A percentile compares a stretch with the other conserved stretches of the same genome.
phyloP scores from a whole-genome alignment of 2,797 vertebrate species.

The Linurgus olivaceus region DNA sequence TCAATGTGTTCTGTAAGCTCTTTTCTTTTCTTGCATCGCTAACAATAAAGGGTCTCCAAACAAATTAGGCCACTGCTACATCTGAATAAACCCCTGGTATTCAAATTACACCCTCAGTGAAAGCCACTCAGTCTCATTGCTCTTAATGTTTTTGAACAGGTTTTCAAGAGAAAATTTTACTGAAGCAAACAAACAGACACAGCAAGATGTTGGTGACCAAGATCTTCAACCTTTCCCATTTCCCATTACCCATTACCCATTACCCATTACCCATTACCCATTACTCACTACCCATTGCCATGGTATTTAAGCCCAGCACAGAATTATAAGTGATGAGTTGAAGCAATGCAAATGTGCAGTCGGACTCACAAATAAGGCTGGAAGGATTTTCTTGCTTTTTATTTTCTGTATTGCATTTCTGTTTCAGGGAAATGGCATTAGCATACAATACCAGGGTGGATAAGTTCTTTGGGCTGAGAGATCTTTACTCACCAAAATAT shows the following conservation, averaged over 20 bases:
- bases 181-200: not conserved
- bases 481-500: not conserved
- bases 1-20: not conserved
- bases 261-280: not conserved
- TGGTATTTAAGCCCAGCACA: not conserved
- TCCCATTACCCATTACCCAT: not conserved
- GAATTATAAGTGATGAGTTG: not conserved
- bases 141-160: slow-evolving; percentile 20
- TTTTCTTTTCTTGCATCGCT: not conserved
- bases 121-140: not conserved
- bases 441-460: not conserved
- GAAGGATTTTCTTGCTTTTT: not conserved
- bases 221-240: not conserved
- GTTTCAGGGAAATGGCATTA: not conserved
- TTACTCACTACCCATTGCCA: not conserved
- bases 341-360: not conserved
- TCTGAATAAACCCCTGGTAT: slow-evolving; percentile 46
- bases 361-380: not conserved
- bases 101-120: not conserved
- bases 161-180: slow-evolving; percentile 13
- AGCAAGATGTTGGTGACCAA: not conserved
- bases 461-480: not conserved
- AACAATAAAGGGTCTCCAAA: slow-evolving; percentile 13
- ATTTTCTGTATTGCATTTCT: not conserved
- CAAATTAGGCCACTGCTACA: slow-evolving; percentile 28